Percentiles rank a stretch among this genome's conserved stretches.
These are phyloP conservation scores for Drosophila ironensis DNA, from an alignment of 1,140 invertebrate species.

Conservation along the genomic window DNA sequence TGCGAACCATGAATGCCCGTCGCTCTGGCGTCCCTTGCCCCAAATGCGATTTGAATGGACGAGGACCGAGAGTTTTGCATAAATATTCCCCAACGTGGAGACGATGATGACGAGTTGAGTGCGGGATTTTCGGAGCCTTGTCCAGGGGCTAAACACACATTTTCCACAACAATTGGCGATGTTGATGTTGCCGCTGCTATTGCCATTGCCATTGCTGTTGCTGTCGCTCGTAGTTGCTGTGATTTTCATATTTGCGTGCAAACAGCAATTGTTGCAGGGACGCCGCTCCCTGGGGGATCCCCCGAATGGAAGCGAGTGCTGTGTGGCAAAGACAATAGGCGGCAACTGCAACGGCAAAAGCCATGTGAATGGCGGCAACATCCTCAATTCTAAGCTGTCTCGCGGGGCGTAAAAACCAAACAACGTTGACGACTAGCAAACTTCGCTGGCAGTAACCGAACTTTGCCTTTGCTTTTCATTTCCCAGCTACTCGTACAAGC, in stretches of 20 bases:
- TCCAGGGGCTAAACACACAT: slow-evolving; percentile 56
- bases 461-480: slow-evolving; percentile 49
- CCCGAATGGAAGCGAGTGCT: background rate
- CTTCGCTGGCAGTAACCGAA: slow-evolving; percentile 65
- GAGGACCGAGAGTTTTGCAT: slow-evolving; percentile 46
- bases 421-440: slow-evolving; percentile 54
- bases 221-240: slow-evolving; percentile 27
- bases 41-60: slow-evolving; percentile 8
- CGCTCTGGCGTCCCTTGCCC: background rate
- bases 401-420: slow-evolving; percentile 50
- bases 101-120: slow-evolving; percentile 40
- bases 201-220: slow-evolving; percentile 15
- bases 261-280: slow-evolving; percentile 49
- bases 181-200: slow-evolving; percentile 29
- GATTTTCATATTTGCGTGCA: slow-evolving; percentile 73
- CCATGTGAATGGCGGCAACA: slow-evolving; percentile 12
- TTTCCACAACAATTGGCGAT: slow-evolving; percentile 51
- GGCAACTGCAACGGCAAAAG: slow-evolving; percentile 17
- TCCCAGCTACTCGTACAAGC: slow-evolving; percentile 50
- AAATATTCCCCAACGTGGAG: slow-evolving; percentile 63
- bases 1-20: slow-evolving; percentile 54
- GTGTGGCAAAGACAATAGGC: slow-evolving; percentile 35
- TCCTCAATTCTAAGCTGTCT: slow-evolving; percentile 61
- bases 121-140: slow-evolving; percentile 36
- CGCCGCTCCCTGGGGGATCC: slow-evolving; percentile 20